A percentile compares a stretch with the other conserved stretches of the same genome.
These are phyloP conservation scores for Phataginus tetradactyla DNA, from an alignment of 2,797 vertebrate species.

Conservation along the genomic window DNA sequence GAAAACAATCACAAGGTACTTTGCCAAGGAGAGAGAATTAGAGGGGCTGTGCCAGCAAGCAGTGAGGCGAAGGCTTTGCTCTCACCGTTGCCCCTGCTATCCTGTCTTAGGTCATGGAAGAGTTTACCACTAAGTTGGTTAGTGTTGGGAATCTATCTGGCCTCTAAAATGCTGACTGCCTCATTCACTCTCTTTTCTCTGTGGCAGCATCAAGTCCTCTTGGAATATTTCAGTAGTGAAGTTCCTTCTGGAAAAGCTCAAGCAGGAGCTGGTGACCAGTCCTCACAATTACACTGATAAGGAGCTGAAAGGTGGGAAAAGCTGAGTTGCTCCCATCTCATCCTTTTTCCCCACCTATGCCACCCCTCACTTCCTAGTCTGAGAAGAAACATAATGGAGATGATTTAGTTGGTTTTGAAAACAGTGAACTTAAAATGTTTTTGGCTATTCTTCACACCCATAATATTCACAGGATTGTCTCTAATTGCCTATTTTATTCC, in stretches of 20 bases:
- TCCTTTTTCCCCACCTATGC: not conserved
- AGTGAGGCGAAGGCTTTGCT: not conserved
- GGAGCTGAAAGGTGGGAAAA: slow-evolving; percentile 85
- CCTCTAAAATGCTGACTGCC: not conserved
- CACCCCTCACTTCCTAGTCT: not conserved
- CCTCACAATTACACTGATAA: slow-evolving; percentile 86
- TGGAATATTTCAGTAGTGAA: slow-evolving; percentile 88
- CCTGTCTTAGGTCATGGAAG: not conserved
- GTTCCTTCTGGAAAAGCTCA: slow-evolving; percentile 87
- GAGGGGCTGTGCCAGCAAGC: not conserved
- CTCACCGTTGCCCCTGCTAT: not conserved
- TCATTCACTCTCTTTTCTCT: slow-evolving; percentile 8
- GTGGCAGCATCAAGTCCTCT: slow-evolving; percentile 85
- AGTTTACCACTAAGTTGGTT: not conserved
- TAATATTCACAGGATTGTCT: slow-evolving; percentile 5
- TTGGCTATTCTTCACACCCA: not conserved
- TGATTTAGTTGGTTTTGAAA: slow-evolving; percentile 41
- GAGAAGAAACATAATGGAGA: not conserved
- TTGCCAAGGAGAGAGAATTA: not conserved
- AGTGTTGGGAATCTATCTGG: not conserved
- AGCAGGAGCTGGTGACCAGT: slow-evolving; percentile 83
- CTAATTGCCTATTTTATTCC: slow-evolving; percentile 37
- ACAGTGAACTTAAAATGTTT: slow-evolving; percentile 6
- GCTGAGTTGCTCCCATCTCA: not conserved
- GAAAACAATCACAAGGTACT: not conserved